Conservation (phyloP, 1,140 invertebrate genomes). For the Pseudachorutes palmiensis region DNA sequence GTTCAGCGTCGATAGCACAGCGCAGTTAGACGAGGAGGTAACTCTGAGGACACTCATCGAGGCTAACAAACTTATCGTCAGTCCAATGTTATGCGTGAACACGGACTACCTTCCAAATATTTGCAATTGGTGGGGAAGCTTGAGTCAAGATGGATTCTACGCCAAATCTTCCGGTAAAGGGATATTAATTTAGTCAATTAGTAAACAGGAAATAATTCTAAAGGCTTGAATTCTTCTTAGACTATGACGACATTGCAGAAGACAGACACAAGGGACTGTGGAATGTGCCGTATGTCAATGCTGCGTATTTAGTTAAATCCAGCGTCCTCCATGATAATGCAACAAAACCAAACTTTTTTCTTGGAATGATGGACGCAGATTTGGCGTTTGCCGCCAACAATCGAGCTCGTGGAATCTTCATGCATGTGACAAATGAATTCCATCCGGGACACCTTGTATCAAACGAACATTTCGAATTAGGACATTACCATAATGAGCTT, state of each 20-base stretch:
- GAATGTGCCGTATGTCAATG: slow-evolving; percentile 90
- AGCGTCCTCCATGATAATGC: slow-evolving; percentile 52
- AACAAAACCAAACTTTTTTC: slow-evolving; percentile 32
- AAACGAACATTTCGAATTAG: slow-evolving; percentile 67
- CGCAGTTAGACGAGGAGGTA: slow-evolving; percentile 68
- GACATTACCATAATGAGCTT: slow-evolving; percentile 69
- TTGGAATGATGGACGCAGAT: slow-evolving; percentile 64
- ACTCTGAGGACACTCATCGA: slow-evolving; percentile 68
- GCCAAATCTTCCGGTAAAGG: neutral
- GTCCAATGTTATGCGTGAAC: neutral
- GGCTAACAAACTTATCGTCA: slow-evolving; percentile 49
- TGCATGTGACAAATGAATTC: slow-evolving; percentile 78
- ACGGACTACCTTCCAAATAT: neutral
- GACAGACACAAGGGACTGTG: slow-evolving; percentile 74
- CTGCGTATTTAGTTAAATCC: slow-evolving; percentile 73
- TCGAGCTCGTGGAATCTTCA: slow-evolving; percentile 60
- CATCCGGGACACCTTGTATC: slow-evolving; percentile 84
- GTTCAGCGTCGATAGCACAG: slow-evolving; percentile 73
- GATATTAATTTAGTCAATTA: neutral
- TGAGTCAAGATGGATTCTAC: neutral
- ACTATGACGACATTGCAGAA: slow-evolving; percentile 1
- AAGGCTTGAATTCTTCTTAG: neutral
- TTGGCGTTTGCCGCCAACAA: slow-evolving; percentile 76
- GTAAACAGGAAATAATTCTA: neutral
- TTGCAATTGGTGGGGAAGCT: slow-evolving; percentile 15